Percentiles rank a stretch among this genome's conserved stretches.
Evolutionary conservation across 2,797 vertebrate genomes (phyloP).

Genomic region (Danio albolineatus): DNA sequence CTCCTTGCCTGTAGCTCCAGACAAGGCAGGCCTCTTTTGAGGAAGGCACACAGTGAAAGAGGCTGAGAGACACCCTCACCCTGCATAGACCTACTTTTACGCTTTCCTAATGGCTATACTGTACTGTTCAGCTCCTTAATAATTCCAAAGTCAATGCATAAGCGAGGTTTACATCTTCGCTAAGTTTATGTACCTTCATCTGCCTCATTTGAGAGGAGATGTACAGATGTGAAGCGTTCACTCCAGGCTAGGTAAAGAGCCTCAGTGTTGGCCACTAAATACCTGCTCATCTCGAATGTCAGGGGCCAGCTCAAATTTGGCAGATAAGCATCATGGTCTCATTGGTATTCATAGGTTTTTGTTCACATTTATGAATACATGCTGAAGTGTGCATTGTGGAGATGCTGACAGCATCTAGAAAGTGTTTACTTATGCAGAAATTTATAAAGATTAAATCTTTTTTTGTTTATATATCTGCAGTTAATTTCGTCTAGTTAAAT

Average conservation of each 20-base stretch:
- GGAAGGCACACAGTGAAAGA: slow-evolving; percentile 76
- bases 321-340: not conserved
- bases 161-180: slow-evolving; percentile 18
- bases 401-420: not conserved
- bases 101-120: slow-evolving; percentile 70
- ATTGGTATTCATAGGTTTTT: not conserved
- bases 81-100: slow-evolving; percentile 75
- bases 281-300: not conserved
- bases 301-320: not conserved
- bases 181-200: not conserved
- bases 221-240: slow-evolving; percentile 9
- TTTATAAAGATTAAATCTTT: not conserved
- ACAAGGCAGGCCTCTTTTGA: slow-evolving; percentile 82
- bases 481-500: not conserved
- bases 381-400: slow-evolving; percentile 11
- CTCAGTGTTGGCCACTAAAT: not conserved
- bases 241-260: slow-evolving; percentile 3
- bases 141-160: slow-evolving; percentile 63
- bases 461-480: not conserved
- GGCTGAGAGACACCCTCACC: slow-evolving; percentile 71
- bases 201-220: slow-evolving; percentile 15
- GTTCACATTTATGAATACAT: not conserved
- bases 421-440: not conserved
- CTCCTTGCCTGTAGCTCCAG: slow-evolving; percentile 80
- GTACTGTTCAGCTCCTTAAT: slow-evolving; percentile 69